These are phyloP conservation scores for Pseudochirops corinnae DNA, from an alignment of 2,797 vertebrate species.

Conservation along the genomic window DNA sequence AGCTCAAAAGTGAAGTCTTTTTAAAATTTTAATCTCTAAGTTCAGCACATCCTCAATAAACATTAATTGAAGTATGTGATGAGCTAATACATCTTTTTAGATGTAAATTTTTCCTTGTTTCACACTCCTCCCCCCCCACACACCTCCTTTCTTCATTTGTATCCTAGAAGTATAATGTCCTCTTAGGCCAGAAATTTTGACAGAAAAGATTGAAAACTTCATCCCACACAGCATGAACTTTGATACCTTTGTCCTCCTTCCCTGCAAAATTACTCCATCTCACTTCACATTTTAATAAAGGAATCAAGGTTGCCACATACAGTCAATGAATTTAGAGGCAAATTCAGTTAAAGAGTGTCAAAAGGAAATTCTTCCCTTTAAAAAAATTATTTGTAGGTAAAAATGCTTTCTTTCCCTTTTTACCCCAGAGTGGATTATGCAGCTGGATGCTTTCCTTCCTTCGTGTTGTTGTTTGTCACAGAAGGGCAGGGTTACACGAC, in stretches of 20 bases:
- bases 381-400: background rate
- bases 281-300: conserved; percentile 43
- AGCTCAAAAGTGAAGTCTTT: background rate
- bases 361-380: background rate
- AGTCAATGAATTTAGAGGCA: background rate
- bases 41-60: background rate
- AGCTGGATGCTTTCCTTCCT: conserved; percentile 2
- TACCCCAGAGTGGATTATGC: conserved; percentile 4
- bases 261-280: conserved; percentile 27
- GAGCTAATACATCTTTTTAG: background rate
- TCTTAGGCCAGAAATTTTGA: background rate
- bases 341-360: conserved; percentile 25
- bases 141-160: background rate
- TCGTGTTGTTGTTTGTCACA: background rate
- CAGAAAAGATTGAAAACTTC: conserved; percentile 27
- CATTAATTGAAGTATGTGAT: conserved; percentile 15
- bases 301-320: conserved; percentile 24
- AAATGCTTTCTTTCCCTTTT: background rate
- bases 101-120: background rate
- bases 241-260: background rate
- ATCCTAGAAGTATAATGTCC: background rate
- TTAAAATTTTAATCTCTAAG: background rate
- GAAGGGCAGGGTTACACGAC: background rate
- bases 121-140: accelerated
- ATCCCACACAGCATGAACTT: background rate